phyloP scores from a whole-genome alignment of 2,888 invertebrate species.

The Caenorhabditis imperialis region DNA sequence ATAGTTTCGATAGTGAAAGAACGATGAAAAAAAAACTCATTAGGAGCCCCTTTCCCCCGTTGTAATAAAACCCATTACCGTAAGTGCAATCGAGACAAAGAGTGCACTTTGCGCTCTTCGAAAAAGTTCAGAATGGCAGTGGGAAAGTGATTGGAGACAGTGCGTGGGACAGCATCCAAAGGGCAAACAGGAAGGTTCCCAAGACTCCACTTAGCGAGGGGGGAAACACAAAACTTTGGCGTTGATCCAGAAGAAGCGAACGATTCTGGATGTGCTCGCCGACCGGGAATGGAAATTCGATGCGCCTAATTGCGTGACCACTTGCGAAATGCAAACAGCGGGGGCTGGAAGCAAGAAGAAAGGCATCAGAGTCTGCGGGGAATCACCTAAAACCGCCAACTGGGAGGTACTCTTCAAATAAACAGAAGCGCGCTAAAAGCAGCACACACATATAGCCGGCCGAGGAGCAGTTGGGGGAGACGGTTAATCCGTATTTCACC shows the following conservation, averaged over 20 bases:
- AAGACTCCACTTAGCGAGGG: too few relatives aligned
- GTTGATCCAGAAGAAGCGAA: neutral
- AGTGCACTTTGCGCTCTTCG: too few relatives aligned
- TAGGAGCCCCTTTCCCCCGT: too few relatives aligned
- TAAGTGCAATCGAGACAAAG: too few relatives aligned
- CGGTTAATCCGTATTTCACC: slow-evolving; percentile 53
- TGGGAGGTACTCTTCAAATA: slow-evolving; percentile 53
- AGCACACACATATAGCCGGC: slow-evolving; percentile 31
- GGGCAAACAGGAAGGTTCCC: too few relatives aligned
- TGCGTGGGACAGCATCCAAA: too few relatives aligned
- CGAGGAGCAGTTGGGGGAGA: slow-evolving; percentile 19
- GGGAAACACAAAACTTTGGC: slow-evolving; percentile 17
- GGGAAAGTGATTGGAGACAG: too few relatives aligned
- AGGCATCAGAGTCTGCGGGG: slow-evolving; percentile 7
- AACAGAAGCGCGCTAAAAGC: slow-evolving; percentile 51
- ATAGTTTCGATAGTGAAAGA: too few relatives aligned
- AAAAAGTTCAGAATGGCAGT: too few relatives aligned
- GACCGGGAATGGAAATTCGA: slow-evolving; percentile 42
- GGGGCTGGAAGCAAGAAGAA: slow-evolving; percentile 9
- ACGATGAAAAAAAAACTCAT: too few relatives aligned
- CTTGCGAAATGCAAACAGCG: slow-evolving; percentile 39
- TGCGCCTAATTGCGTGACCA: slow-evolving; percentile 52
- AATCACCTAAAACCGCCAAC: slow-evolving; percentile 50
- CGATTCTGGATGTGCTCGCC: neutral
- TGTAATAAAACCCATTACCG: too few relatives aligned